A percentile compares a stretch with the other conserved stretches of the same genome.
These are phyloP conservation scores for Solea solea DNA, from an alignment of 2,113 vertebrate genomes.

Conservation along the genomic window DNA sequence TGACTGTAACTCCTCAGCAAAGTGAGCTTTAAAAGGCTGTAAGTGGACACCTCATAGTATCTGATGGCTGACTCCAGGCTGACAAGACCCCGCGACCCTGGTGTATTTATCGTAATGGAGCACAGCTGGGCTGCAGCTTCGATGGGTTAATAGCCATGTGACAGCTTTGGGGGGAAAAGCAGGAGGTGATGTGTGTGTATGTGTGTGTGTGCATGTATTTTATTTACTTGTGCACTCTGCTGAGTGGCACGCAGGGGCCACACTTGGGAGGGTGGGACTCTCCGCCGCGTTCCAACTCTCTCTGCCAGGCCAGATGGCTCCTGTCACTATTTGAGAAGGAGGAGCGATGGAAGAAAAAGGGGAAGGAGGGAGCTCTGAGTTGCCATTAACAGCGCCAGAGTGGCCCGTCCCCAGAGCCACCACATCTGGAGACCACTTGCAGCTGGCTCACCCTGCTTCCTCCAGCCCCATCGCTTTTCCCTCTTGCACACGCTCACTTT, in stretches of 20 bases:
- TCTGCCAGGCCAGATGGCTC: constrained; percentile 80
- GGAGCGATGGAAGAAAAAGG: constrained; percentile 48
- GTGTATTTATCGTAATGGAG: constrained; percentile 72
- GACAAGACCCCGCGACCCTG: constrained; percentile 54
- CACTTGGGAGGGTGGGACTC: constrained; percentile 60
- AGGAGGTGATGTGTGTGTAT: constrained; percentile 17
- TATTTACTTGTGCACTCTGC: constrained; percentile 61
- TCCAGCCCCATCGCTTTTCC: constrained; percentile 26
- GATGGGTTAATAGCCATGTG: constrained; percentile 74
- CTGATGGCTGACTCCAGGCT: constrained; percentile 55
- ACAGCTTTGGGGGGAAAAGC: constrained; percentile 35
- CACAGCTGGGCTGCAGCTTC: constrained; percentile 71
- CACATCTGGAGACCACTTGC: constrained; percentile 84
- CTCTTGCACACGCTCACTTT: constrained; percentile 18
- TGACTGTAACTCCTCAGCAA: constrained; percentile 61
- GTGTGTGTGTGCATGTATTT: constrained; percentile 44
- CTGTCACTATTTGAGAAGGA: constrained; percentile 66
- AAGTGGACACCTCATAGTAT: constrained; percentile 65
- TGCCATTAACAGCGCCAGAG: constrained; percentile 59
- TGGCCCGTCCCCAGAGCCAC: constrained; percentile 69
- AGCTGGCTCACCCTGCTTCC: constrained; percentile 56
- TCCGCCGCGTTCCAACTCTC: constrained; percentile 50
- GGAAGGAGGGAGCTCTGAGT: constrained; percentile 45
- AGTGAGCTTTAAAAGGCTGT: constrained; percentile 68
- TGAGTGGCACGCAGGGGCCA: constrained; percentile 64